phyloP scores from a whole-genome alignment of 2,113 vertebrate species.

The sheep (Ovis aries) region DNA sequence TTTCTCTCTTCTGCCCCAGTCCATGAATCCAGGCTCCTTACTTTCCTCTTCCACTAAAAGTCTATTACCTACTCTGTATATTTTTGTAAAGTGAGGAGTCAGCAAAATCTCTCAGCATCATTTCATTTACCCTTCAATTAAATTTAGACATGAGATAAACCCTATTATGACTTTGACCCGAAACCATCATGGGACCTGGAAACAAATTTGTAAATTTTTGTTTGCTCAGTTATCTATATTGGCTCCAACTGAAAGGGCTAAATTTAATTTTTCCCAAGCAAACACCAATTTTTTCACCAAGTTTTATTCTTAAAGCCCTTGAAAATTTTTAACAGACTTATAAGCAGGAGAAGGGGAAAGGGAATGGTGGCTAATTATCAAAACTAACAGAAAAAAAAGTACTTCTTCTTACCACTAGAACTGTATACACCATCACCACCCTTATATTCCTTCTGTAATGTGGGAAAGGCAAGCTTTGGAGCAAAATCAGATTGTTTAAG shows the following conservation, averaged over 20 bases:
- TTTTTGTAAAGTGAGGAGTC: slow-evolving; percentile 51
- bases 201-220: slow-evolving; percentile 47
- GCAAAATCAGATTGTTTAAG: neutral
- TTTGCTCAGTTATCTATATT: slow-evolving; percentile 51
- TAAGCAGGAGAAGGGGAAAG: neutral
- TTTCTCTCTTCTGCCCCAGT: slow-evolving; percentile 19
- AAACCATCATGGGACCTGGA: slow-evolving; percentile 36
- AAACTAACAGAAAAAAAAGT: neutral
- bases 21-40: neutral
- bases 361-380: neutral
- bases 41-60: slow-evolving; percentile 44
- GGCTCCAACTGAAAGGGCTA: slow-evolving; percentile 33
- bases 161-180: slow-evolving; percentile 56
- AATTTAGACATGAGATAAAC: slow-evolving; percentile 61
- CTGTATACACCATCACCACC: neutral
- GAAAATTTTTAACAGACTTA: neutral
- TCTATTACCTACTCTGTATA: neutral
- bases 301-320: slow-evolving; percentile 51
- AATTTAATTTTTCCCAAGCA: slow-evolving; percentile 53
- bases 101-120: slow-evolving; percentile 23
- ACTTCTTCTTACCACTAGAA: neutral
- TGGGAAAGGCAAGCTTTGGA: neutral
- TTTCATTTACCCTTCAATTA: slow-evolving; percentile 63
- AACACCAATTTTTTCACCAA: neutral
- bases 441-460: neutral